Percentiles rank a stretch among this genome's conserved stretches.
Evolutionary conservation across 2,113 vertebrate genomes (phyloP).

Genomic region (Pica pica): DNA sequence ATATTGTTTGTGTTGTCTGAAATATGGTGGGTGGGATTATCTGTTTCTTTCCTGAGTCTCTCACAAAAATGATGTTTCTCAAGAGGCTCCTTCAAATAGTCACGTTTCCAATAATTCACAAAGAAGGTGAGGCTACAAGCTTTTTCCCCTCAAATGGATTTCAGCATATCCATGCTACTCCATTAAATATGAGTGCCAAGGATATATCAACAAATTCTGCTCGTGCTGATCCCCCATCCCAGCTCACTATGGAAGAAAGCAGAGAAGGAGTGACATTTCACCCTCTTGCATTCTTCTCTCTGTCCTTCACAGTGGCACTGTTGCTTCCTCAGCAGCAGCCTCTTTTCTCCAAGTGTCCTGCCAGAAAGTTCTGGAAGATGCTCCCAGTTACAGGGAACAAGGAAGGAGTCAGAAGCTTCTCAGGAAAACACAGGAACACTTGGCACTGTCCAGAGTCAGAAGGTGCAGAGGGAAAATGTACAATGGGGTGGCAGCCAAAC

Average conservation of each 20-base stretch:
- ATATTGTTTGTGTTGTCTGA: not conserved
- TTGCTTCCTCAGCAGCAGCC: not conserved
- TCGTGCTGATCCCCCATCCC: not conserved
- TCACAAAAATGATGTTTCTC: not conserved
- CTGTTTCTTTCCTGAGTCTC: not conserved
- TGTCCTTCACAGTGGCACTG: not conserved
- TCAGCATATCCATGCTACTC: not conserved
- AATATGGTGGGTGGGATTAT: not conserved
- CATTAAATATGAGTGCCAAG: not conserved
- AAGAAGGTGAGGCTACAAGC: not conserved
- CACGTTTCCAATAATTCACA: not conserved
- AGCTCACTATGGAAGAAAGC: not conserved
- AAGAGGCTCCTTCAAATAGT: not conserved
- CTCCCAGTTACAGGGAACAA: not conserved
- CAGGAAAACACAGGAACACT: not conserved
- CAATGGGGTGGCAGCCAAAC: not conserved
- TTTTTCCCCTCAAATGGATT: not conserved
- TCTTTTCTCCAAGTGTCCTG: not conserved
- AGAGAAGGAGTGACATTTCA: not conserved
- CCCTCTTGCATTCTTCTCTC: not conserved
- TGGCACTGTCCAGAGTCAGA: not conserved
- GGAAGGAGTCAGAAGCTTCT: not conserved
- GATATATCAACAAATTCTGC: not conserved
- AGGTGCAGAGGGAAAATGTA: not conserved
- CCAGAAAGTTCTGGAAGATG: not conserved